phyloP scores from a whole-genome alignment of 1,140 invertebrate species.

The Xylocopa sonorina region DNA sequence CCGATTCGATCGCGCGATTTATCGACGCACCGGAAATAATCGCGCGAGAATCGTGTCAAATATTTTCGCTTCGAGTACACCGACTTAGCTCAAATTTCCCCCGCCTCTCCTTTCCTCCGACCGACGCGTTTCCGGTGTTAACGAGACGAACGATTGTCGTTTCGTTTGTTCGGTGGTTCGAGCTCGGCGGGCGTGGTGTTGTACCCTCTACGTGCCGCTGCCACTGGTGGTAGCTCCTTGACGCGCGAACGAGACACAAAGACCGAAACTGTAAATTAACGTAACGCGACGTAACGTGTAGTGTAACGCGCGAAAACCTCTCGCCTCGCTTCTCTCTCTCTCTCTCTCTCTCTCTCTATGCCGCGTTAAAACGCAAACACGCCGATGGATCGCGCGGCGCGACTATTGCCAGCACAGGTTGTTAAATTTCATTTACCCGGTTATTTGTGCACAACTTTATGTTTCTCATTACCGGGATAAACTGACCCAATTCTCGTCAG shows the following conservation, averaged over 20 bases:
- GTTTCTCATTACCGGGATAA: conserved; percentile 80
- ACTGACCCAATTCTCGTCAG: conserved; percentile 80
- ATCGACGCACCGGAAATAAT: no score
- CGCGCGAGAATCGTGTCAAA: not conserved
- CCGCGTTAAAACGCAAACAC: conserved; percentile 73
- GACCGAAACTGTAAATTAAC: conserved; percentile 64
- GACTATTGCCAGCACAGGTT: conserved; percentile 70
- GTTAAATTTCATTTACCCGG: conserved; percentile 78
- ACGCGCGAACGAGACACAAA: conserved; percentile 57
- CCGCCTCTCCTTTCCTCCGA: conserved; percentile 12
- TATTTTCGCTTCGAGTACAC: not conserved
- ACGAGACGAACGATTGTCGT: conserved; percentile 33
- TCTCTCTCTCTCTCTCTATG: conserved; percentile 73
- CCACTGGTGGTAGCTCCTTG: not conserved
- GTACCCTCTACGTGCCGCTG: no score
- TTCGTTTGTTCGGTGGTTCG: not conserved
- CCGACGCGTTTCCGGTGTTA: conserved; percentile 12
- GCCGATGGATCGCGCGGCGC: conserved; percentile 77
- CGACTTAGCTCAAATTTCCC: not conserved
- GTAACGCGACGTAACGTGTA: conserved; percentile 47
- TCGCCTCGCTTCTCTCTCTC: conserved; percentile 21
- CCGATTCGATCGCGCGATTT: conserved; percentile 4
- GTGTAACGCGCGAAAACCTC: conserved; percentile 43
- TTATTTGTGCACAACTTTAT: conserved; percentile 79
- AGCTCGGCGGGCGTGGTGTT: no score